Evolutionary conservation across 2,888 invertebrate genomes (phyloP).

Genomic region (Eupeodes luniger): DNA sequence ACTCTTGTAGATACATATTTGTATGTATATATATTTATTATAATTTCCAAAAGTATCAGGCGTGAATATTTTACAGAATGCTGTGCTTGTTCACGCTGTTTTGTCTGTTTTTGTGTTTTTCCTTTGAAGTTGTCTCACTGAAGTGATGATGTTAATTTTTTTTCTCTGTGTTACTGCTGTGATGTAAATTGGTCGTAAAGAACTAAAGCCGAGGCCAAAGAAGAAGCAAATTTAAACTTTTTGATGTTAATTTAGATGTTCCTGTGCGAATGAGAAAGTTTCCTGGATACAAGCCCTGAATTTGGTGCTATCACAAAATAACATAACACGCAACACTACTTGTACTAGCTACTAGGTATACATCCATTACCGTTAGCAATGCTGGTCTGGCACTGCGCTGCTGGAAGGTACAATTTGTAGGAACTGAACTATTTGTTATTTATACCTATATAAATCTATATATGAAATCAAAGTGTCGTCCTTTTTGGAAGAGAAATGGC

Average conservation of each 20-base stretch:
- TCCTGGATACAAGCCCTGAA: conserved; percentile 31
- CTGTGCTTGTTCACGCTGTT: conserved; percentile 32
- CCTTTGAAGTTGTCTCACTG: conserved; percentile 63
- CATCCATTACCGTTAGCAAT: too few species aligned
- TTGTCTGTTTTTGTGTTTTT: not conserved
- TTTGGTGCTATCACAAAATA: conserved; percentile 43
- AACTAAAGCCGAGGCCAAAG: conserved; percentile 39
- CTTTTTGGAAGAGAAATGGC: conserved; percentile 23
- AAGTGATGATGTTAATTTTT: conserved; percentile 52
- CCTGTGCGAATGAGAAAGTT: conserved; percentile 56
- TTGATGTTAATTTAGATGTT: conserved; percentile 70
- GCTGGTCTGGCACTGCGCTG: too few species aligned
- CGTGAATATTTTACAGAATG: conserved; percentile 54
- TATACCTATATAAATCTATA: too few species aligned
- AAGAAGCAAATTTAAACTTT: conserved; percentile 60
- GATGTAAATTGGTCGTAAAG: conserved; percentile 51
- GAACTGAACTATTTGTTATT: too few species aligned
- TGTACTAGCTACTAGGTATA: too few species aligned
- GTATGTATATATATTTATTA: conserved; percentile 41
- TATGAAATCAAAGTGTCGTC: conserved; percentile 50
- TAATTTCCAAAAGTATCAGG: conserved; percentile 65
- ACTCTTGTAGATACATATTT: conserved; percentile 38
- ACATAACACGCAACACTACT: conserved; percentile 4
- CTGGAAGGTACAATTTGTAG: not conserved
- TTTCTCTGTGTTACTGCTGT: not conserved